These are phyloP conservation scores for Gyps fulvus DNA, from an alignment of 2,113 vertebrate genomes.

Conservation along the genomic window DNA sequence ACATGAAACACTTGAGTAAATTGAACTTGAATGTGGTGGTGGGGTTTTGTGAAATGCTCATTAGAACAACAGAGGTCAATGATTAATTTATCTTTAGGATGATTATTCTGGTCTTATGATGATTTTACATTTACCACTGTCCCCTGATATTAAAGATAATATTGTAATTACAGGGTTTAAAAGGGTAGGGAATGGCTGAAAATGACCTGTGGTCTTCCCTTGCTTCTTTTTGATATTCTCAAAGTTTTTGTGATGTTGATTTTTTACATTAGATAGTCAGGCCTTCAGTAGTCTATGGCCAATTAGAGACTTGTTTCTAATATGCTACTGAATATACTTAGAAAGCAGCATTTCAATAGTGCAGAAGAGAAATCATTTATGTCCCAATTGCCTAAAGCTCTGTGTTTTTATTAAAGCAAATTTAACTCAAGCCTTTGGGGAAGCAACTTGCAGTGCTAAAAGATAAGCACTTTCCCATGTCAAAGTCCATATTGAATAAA, in stretches of 20 bases:
- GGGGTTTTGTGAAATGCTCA: neutral
- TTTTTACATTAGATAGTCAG: slow-evolving; percentile 28
- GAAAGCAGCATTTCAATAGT: neutral
- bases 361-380: slow-evolving; percentile 40
- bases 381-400: slow-evolving; percentile 22
- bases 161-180: slow-evolving; percentile 1
- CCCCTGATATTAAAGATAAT: neutral
- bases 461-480: neutral
- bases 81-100: slow-evolving; percentile 33
- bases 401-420: slow-evolving; percentile 44
- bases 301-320: slow-evolving; percentile 46
- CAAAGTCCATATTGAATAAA: neutral
- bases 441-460: neutral
- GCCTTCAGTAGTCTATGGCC: neutral
- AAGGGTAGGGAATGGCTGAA: neutral
- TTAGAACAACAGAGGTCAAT: neutral
- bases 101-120: neutral
- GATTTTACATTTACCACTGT: neutral
- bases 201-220: slow-evolving; percentile 27
- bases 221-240: slow-evolving; percentile 36
- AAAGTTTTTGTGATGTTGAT: slow-evolving; percentile 15
- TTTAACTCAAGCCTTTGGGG: slow-evolving; percentile 9
- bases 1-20: slow-evolving; percentile 40
- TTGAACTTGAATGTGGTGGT: neutral
- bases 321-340: neutral